A percentile compares a stretch with the other conserved stretches of the same genome.
Evolutionary conservation across 2,888 invertebrate species (phyloP).

Genomic region (Ecdyonurus torrentis): DNA sequence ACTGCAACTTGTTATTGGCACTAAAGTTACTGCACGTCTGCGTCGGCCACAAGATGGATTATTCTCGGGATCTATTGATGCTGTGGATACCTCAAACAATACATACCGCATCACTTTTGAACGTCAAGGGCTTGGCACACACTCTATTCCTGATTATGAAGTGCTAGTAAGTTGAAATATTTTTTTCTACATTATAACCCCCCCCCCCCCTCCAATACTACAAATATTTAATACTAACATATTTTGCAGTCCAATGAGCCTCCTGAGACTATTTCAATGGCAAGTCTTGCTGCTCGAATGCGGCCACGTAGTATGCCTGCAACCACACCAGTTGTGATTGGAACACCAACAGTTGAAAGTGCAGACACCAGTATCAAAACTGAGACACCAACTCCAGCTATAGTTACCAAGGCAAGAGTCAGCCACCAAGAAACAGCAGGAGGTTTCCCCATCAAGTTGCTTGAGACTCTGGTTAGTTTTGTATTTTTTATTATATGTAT

Average conservation of each 20-base stretch:
- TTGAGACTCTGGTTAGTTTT: slow-evolving; percentile 52
- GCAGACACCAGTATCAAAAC: slow-evolving; percentile 26
- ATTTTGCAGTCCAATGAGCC: slow-evolving; percentile 57
- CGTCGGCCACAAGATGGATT: slow-evolving; percentile 89
- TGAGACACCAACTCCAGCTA: slow-evolving; percentile 24
- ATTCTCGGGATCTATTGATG: slow-evolving; percentile 86
- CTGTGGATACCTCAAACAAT: slow-evolving; percentile 85
- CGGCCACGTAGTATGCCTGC: slow-evolving; percentile 45
- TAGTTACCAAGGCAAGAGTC: slow-evolving; percentile 12
- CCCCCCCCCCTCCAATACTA: not conserved
- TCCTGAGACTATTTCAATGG: slow-evolving; percentile 75
- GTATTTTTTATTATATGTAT: no score
- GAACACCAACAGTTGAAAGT: not conserved
- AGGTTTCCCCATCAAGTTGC: slow-evolving; percentile 66
- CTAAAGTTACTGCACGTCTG: slow-evolving; percentile 80
- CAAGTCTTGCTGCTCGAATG: slow-evolving; percentile 66
- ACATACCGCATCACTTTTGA: slow-evolving; percentile 93
- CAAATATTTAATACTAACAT: not conserved
- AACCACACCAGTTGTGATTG: not conserved
- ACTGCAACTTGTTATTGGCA: slow-evolving; percentile 83
- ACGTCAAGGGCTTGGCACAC: slow-evolving; percentile 77
- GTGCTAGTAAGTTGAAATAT: slow-evolving; percentile 39
- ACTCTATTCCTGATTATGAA: slow-evolving; percentile 93
- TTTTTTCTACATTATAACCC: not conserved
- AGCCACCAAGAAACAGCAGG: slow-evolving; percentile 31